phyloP scores from a whole-genome alignment of 2,797 vertebrate species.

The Atherinosoma microstoma region DNA sequence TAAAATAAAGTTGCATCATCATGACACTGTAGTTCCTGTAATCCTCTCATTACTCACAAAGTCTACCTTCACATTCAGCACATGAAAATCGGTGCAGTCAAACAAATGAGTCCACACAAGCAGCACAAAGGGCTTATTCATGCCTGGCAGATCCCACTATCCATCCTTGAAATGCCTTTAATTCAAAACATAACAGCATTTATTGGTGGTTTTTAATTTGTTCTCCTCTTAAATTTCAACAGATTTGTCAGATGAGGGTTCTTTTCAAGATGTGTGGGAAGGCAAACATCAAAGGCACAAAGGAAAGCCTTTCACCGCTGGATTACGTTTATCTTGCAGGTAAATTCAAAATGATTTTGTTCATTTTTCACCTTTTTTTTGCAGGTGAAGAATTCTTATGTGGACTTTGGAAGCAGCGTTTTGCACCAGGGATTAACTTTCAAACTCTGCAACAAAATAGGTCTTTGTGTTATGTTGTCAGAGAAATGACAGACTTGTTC shows the following conservation, averaged over 20 bases:
- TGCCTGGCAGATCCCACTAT: conserved; percentile 55
- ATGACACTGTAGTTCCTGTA: conserved; percentile 63
- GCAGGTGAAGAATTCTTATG: conserved; percentile 29
- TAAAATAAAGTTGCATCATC: conserved; percentile 59
- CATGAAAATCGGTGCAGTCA: conserved; percentile 64
- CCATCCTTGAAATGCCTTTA: conserved; percentile 65
- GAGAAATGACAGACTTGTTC: conserved; percentile 11
- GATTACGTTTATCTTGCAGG: conserved; percentile 62
- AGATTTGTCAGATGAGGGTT: conserved; percentile 49
- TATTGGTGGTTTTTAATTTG: conserved; percentile 60
- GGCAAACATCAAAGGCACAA: conserved; percentile 50
- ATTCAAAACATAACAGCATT: conserved; percentile 63
- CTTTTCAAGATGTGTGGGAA: conserved; percentile 68
- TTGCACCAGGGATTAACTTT: conserved; percentile 17
- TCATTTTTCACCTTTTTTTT: conserved; percentile 67
- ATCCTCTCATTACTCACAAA: conserved; percentile 67
- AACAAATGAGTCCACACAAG: conserved; percentile 73
- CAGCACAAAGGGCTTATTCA: conserved; percentile 70
- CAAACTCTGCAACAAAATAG: neutral
- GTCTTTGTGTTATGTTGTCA: conserved; percentile 16
- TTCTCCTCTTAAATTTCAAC: conserved; percentile 35
- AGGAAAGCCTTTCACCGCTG: conserved; percentile 63
- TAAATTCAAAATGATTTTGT: conserved; percentile 59
- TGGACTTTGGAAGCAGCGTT: conserved; percentile 36
- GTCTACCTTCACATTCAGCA: conserved; percentile 58